Evolutionary conservation across 2,113 vertebrate genomes (phyloP), one percentile per base, ranked within the genome.

Genomic region (Casuarius casuarius): DNA sequence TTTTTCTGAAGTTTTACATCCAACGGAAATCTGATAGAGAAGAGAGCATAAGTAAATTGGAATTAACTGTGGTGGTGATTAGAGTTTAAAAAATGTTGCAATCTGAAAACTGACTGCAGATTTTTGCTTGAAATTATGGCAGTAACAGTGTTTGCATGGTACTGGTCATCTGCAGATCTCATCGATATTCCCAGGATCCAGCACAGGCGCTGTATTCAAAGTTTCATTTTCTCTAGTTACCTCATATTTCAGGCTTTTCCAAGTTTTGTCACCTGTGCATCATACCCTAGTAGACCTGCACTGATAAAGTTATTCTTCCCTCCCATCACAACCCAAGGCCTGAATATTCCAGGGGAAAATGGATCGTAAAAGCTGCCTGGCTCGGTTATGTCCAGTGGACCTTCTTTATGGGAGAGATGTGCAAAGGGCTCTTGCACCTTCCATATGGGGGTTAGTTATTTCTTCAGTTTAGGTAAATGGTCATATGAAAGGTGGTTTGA

Each of bases 1-100:
- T 84, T 99, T 99, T 96, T 99, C 99, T 31, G 98, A 98, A 7
- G 97, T 97, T 93, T 98, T 98, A 94, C 99, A 99, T 95, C 99
- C 99, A 78, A 99, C 99, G 31, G 99, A 98, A 88, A 99, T 98
- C 99, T 99, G 95, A 83, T 73, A 87, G 46, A 58, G 23, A 96
- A 92, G 92, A 95, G 42, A 94, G 5, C 20, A 67, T 90, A 84
- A 44, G 28, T 23, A 67, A 82, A 42, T 59, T 63, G 73, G 29
- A 74, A 90, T 65, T 75, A 78, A 66, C 77, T 92, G 52, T 71
- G n/a, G 8, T 67, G 19, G 46, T 38, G 5, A n/a, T 74, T 95
- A 76, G 81, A 59, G 10, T 86, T 78, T 70, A 63, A 77, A 75
- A 84, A 23, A 25, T 19, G 19, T 90, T 82, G 87, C 83, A 94